Base-by-base conservation (phyloP, 2,888 invertebrate species). In the Leucophenga montana region DNA sequence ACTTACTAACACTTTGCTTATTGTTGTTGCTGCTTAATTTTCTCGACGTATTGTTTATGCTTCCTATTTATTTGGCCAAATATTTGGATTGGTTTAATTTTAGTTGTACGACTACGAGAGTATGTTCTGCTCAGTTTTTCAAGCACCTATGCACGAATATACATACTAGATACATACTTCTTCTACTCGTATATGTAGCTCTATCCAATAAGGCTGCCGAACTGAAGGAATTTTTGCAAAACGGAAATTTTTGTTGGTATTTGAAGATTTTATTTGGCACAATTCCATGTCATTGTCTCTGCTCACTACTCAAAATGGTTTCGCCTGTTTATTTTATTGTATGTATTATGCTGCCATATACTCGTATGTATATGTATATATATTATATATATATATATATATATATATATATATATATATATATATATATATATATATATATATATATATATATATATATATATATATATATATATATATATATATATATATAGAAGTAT, bases 1-100 rank as follows among this genome's bases (percentile, higher is more conserved):
- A 22, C 11, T 8, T 27, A 39, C 61, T 39, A 71, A 71, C 68
- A 70, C 62, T 71, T 70, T 72, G 57, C 16, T 18, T 71, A 48
- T 72, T 44, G 57, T 53, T 71, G 68, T 16, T 16, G 50, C 50
- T 16, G 50, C 50, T 50, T 50, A 50, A 50, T 50, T 50, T 50
- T 50, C 50, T 48, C 27, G 33, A 48, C 62, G 27, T 64, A 64
- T 64, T 64, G 62, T 64, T 64, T 64, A 64, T 64, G 62, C 22
- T 64, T 64, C 20, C 62, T 46, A 44, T 62, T 62, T 62, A 18
- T 64, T 20, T 48, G 18, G 22, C 14, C 62, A 48, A 64, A 64
- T 64, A 64, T 64, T 64, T 64, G 13, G 20, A 46, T 64, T 62
- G 62, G 46, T 62, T 62, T 62, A 44, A 62, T 50, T 50, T 50